Evolutionary conservation across 2,113 vertebrate genomes (phyloP), one percentile per base, ranked within the genome.

Genomic region (Rhinolophus sinicus): DNA sequence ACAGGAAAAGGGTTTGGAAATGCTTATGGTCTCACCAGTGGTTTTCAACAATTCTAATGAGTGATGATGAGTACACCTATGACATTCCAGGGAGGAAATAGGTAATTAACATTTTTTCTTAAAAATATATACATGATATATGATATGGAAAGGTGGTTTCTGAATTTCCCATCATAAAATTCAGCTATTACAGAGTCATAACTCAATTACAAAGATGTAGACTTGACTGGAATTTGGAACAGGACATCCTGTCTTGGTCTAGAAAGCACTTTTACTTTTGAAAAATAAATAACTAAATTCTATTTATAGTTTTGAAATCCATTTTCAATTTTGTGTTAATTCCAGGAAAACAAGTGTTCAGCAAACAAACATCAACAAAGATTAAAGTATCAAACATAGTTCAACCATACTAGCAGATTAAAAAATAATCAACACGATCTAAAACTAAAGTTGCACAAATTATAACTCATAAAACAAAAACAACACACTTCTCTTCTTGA

Each of bases 281-380:
- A 97, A 97, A 97, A 89, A 73, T 78, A 89, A 95, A 84, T 84
- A 84, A 60, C 38, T 60, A 94, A 69, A 90, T 87, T 85, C 15
- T 77, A 60, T 82, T 89, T 93, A 78, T 62, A 52, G 11, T 50
- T 91, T 87, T 81, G 14, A 58, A 94, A 88, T 77, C 62, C 11
- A 60, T 50, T 26, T 70, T 86, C 69, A 94, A 93, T 92, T 91
- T 89, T 47, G 6, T 11, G 52, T 92, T 96, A 67, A 86, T 85
- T 96, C 73, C 65, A 91, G 75, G 58, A 89, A 89, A 91, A 69
- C 19, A 65, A 83, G 3, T 60, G 22, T 26, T 77, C 58, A 84
- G 30, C 22, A 88, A 84, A 75, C 26, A 83, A 52, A 76, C n/a
- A 4, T 28, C 22, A 89, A 70, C 30, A 67, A 88, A 94, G 30